Percentiles rank a stretch among this genome's conserved stretches.
Evolutionary conservation across 2,113 vertebrate genomes (phyloP).

Genomic region (Anthoscopus minutus): DNA sequence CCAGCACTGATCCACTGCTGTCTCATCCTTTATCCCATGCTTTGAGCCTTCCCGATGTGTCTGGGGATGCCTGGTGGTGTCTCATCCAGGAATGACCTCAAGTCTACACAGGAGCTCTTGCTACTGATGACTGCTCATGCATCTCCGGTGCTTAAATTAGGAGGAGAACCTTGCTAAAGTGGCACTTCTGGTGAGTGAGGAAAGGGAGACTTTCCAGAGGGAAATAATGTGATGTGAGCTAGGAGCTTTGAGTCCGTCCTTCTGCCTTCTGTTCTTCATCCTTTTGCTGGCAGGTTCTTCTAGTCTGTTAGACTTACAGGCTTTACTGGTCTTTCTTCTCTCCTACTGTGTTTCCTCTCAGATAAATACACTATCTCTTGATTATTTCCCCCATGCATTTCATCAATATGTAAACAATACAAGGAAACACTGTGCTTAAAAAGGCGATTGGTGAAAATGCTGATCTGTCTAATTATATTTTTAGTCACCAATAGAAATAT

Average conservation of each 20-base stretch:
- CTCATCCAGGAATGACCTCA: background rate
- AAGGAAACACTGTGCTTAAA: background rate
- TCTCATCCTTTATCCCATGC: background rate
- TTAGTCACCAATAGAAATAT: background rate
- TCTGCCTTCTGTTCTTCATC: background rate
- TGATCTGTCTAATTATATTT: background rate
- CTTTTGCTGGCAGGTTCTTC: background rate
- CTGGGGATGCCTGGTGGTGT: background rate
- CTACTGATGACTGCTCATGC: too few species aligned
- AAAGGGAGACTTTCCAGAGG: background rate
- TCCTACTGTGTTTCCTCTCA: background rate
- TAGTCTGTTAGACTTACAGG: background rate
- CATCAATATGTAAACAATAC: background rate
- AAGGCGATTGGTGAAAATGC: background rate
- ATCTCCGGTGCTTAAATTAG: background rate
- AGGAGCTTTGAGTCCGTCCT: background rate
- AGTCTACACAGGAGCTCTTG: background rate
- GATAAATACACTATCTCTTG: background rate
- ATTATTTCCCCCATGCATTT: accelerated
- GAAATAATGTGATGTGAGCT: background rate
- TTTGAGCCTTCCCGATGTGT: background rate
- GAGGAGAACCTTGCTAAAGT: background rate
- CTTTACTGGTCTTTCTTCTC: background rate
- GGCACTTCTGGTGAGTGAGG: background rate
- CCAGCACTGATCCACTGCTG: background rate